Evolutionary conservation across 2,888 invertebrate genomes (phyloP), one percentile per base, ranked within the genome.

Genomic region (Mythimna ferrago): DNA sequence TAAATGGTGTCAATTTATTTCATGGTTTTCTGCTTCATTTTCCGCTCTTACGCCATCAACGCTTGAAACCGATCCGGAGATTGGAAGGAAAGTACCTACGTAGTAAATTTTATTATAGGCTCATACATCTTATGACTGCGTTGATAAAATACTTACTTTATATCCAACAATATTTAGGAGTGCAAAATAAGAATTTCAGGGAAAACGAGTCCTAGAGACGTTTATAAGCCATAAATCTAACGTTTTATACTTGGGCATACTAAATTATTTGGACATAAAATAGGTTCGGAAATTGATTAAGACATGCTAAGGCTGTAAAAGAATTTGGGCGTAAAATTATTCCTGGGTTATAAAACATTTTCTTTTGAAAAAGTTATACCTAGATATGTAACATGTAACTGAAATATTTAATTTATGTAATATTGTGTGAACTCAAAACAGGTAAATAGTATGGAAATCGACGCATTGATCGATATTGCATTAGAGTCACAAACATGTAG

Each of bases 141-240:
- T 73, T 83, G 68, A 83, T 80, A 69, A 83, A 83, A 71, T 82
- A 68, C 70, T 68, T 66, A 73, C 71, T 82, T 64, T 79, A 76
- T 79, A 69, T 67, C 44, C n/a, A 56, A 53, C 44, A 79, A 64
- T 38, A 64, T 66, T 61, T 68, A 67, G 60, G 56, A 68, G 6
- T 38, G 21, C 72, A 60, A 68, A 68, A 81, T 71, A 71, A 76
- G 53, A 69, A 81, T 66, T 62, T 44, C 53, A 16, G n/a, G 68
- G 51, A 21, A 68, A 54, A 26, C 63, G 21, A 48, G 16, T 26
- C n/a, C 66, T 21, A n/a, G 5, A 58, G 51, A 68, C 60, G 53
- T 69, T 73, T 64, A 70, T 44, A 53, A 9, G 60, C 19, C 67
- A 70, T 82, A 80, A 74, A 77, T 82, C 61, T 54, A 68, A 66